Percentiles rank a stretch among this genome's conserved stretches.
These are phyloP conservation scores for Oreochromis grahami DNA, from an alignment of 2,797 vertebrate genomes.

Conservation along the genomic window DNA sequence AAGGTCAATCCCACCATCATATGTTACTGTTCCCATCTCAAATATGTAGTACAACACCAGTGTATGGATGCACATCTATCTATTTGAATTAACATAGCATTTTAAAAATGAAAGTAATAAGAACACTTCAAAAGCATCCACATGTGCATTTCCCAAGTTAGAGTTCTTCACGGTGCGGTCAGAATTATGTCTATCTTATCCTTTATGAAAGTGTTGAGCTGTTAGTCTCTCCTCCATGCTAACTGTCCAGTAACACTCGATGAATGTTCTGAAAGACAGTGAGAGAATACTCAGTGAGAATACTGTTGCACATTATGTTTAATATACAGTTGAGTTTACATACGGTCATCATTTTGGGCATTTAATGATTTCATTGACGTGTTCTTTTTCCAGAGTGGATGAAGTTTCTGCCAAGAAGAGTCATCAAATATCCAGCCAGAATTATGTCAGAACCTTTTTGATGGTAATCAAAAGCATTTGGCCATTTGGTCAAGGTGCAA, in stretches of 20 bases:
- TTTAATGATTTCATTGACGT: not conserved
- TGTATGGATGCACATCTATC: not conserved
- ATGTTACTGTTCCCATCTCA: conserved; percentile 25
- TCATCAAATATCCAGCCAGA: not conserved
- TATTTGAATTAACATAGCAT: not conserved
- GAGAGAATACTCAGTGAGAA: not conserved
- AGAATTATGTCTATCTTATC: not conserved
- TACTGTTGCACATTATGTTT: not conserved
- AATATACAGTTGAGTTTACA: not conserved
- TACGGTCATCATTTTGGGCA: fast-evolving
- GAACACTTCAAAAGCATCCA: not conserved
- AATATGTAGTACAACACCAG: not conserved
- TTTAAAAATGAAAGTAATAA: not conserved
- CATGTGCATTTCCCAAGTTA: not conserved
- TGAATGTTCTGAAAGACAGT: conserved; percentile 61
- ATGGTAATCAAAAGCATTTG: not conserved
- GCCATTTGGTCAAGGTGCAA: not conserved
- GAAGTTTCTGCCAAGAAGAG: not conserved
- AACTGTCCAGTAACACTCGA: conserved; percentile 26
- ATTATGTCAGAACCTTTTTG: not conserved
- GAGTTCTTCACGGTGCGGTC: not conserved
- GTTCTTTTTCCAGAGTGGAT: not conserved
- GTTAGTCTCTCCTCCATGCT: conserved; percentile 1
- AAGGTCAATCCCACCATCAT: conserved; percentile 10
- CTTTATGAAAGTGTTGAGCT: not conserved